Conservation (phyloP, 2,797 vertebrate genomes). For the Crenuchus spilurus region DNA sequence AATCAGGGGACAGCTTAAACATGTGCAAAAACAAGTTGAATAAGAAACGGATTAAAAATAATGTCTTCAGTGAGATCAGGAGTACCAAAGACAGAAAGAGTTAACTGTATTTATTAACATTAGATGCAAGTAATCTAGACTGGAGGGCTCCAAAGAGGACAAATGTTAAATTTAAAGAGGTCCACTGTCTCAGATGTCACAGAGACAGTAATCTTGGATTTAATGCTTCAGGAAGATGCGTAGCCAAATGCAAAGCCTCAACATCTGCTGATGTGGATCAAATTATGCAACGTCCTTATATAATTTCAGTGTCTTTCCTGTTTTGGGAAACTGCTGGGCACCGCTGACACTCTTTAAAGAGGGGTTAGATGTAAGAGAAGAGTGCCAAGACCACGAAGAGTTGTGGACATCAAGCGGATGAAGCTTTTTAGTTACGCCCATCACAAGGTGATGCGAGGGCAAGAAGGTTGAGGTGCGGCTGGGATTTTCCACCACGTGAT, state of each 20-base stretch:
- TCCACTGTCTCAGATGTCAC: not conserved
- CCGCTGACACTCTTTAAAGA: not conserved
- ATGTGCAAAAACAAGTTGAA: not conserved
- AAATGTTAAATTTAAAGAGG: not conserved
- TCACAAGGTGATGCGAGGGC: conserved; percentile 36
- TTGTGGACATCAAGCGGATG: conserved; percentile 6
- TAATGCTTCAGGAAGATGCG: conserved; percentile 17
- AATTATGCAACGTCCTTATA: conserved; percentile 31
- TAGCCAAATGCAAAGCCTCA: conserved; percentile 20
- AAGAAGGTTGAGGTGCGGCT: conserved; percentile 38
- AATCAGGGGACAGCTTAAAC: not conserved
- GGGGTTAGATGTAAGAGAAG: conserved; percentile 21
- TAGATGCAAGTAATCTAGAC: not conserved
- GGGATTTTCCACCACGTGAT: conserved; percentile 68
- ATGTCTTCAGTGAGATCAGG: not conserved
- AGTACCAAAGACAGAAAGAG: not conserved
- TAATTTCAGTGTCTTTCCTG: conserved; percentile 11
- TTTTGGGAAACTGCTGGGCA: conserved; percentile 12
- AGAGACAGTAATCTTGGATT: conserved; percentile 29
- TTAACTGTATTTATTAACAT: not conserved
- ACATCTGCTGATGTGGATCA: conserved; percentile 41
- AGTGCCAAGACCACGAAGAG: not conserved
- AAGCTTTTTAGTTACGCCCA: conserved; percentile 23
- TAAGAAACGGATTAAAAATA: not conserved
- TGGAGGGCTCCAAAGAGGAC: not conserved